A percentile compares a stretch with the other conserved stretches of the same genome.
Evolutionary conservation across 2,113 vertebrate genomes (phyloP).

Genomic region (Otis tarda): DNA sequence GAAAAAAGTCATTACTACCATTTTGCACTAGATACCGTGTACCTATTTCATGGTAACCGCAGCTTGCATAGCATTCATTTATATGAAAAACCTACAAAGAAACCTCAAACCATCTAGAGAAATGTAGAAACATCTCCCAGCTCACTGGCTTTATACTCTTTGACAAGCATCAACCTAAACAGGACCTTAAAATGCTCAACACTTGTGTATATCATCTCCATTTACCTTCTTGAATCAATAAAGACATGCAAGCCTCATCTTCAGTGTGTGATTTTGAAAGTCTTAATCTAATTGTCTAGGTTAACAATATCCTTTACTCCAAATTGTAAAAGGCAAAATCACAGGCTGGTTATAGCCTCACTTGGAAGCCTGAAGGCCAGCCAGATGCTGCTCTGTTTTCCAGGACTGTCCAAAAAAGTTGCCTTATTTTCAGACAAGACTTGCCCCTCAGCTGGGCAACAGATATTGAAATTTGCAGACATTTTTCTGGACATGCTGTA

Average conservation of each 20-base stretch:
- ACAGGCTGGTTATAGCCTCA: neutral
- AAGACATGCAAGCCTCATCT: neutral
- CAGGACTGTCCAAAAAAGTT: neutral
- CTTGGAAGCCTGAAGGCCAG: neutral
- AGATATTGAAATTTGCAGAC: rapidly evolving
- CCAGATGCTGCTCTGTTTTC: neutral
- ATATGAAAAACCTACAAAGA: neutral
- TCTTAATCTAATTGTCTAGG: neutral
- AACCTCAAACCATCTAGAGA: neutral
- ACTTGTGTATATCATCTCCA: neutral
- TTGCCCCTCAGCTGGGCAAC: neutral
- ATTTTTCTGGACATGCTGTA: neutral
- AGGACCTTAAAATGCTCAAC: neutral
- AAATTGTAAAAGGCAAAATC: neutral
- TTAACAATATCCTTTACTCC: neutral
- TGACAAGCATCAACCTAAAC: neutral
- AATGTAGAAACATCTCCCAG: neutral
- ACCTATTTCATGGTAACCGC: neutral
- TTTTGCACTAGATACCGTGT: neutral
- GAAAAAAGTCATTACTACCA: neutral
- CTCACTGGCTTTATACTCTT: neutral
- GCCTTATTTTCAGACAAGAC: neutral
- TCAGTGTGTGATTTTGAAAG: neutral
- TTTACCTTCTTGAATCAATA: neutral
- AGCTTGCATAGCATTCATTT: neutral